These are phyloP conservation scores for Parazoanthus atlanticus DNA, from an alignment of 92 coral and sea anemone species.

Conservation along the genomic window DNA sequence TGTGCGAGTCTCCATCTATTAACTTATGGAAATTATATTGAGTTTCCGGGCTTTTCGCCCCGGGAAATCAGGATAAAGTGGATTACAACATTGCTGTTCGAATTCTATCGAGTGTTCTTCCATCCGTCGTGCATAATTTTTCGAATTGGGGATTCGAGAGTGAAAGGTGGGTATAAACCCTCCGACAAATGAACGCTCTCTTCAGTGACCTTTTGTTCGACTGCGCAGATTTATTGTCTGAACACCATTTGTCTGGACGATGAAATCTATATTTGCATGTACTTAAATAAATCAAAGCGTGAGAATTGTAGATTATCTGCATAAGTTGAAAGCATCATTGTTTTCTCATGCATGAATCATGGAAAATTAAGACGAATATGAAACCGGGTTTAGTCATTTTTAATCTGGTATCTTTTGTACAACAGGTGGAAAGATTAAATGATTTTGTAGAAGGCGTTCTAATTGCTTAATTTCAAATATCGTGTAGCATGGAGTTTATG, in stretches of 20 bases:
- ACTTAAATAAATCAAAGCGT: slow-evolving; percentile 19
- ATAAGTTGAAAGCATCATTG: not conserved
- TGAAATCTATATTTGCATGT: slow-evolving; percentile 20
- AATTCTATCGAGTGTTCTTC: slow-evolving; percentile 5
- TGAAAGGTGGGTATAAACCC: not conserved
- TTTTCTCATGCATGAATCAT: not conserved
- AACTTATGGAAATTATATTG: slow-evolving; percentile 34
- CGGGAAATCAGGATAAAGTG: not conserved
- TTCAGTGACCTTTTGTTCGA: slow-evolving; percentile 23
- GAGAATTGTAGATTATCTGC: not conserved
- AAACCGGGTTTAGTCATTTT: too few species aligned
- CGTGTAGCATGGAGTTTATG: too few species aligned
- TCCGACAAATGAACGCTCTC: slow-evolving; percentile 16
- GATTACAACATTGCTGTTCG: not conserved
- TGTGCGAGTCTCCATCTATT: slow-evolving; percentile 20
- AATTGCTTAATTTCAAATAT: not conserved
- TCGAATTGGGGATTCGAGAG: not conserved
- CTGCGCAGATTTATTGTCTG: slow-evolving; percentile 16
- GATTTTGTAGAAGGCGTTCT: not conserved
- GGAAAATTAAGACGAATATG: not conserved
- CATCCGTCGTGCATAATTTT: not conserved
- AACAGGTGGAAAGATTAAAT: not conserved
- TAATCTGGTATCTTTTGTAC: not conserved
- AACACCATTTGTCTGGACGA: slow-evolving; percentile 20
- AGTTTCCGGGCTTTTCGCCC: not conserved